phyloP scores from a whole-genome alignment of 2,113 vertebrate species.

The Ploceus nigricollis region DNA sequence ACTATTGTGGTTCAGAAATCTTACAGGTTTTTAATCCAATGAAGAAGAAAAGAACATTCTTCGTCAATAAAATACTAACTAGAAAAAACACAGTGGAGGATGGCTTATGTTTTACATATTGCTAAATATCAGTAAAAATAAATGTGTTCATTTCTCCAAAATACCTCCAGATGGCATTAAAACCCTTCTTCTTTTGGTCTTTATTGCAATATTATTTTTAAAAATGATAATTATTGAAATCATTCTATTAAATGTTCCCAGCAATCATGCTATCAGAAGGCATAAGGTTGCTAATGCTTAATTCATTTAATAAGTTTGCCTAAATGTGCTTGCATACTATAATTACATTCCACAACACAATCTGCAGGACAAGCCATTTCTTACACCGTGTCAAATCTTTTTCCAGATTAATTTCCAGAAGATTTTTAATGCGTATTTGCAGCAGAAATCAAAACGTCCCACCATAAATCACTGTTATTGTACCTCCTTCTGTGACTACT shows the following conservation, averaged over 20 bases:
- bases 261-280: constrained; percentile 45
- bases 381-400: constrained; percentile 22
- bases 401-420: constrained; percentile 50
- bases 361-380: constrained; percentile 23
- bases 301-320: constrained; percentile 36
- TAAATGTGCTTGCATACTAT: constrained; percentile 28
- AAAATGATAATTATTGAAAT: constrained; percentile 56
- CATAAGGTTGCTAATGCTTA: constrained; percentile 29
- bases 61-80: background rate
- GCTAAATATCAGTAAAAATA: constrained; percentile 33
- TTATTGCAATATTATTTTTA: constrained; percentile 23
- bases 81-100: background rate
- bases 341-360: constrained; percentile 48
- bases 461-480: constrained; percentile 46
- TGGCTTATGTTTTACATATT: constrained; percentile 4
- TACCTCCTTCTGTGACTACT: constrained; percentile 44
- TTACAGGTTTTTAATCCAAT: background rate
- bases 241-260: constrained; percentile 35
- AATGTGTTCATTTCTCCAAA: constrained; percentile 65
- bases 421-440: constrained; percentile 43
- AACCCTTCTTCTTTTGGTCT: constrained; percentile 57
- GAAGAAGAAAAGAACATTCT: background rate
- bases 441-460: constrained; percentile 44
- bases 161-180: constrained; percentile 80
- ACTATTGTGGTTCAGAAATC: background rate